A percentile compares a stretch with the other conserved stretches of the same genome.
Conservation (phyloP, 35 echinoderm and acorn worm species). For the Ptychodera flava region DNA sequence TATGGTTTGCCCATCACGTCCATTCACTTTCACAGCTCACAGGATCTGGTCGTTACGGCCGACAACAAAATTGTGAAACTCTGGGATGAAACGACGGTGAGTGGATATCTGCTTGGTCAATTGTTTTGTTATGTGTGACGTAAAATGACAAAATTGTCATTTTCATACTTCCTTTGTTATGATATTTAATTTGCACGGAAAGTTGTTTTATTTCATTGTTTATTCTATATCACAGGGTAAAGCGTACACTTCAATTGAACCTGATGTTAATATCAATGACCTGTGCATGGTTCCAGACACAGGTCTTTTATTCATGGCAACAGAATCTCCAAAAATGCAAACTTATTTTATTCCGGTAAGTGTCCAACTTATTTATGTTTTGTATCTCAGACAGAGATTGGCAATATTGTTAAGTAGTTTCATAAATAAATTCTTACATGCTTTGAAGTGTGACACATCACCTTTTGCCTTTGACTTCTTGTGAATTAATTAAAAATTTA, state of each 20-base stretch:
- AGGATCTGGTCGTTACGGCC: constrained; percentile 72
- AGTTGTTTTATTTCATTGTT: not conserved
- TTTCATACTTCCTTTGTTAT: not conserved
- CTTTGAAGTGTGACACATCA: too few species aligned
- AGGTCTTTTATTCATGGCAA: constrained; percentile 76
- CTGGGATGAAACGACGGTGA: constrained; percentile 73
- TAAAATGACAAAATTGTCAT: not conserved
- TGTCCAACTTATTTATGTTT: not conserved
- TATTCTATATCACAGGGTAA: constrained; percentile 43
- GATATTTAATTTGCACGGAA: not conserved
- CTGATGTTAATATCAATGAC: constrained; percentile 79
- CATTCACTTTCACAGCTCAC: constrained; percentile 51
- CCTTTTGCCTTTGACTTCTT: too few species aligned
- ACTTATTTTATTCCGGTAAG: constrained; percentile 89
- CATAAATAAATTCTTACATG: too few species aligned
- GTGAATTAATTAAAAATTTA: too few species aligned
- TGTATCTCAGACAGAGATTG: too few species aligned
- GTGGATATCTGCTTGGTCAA: not conserved
- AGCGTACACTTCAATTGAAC: constrained; percentile 70
- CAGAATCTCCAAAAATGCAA: constrained; percentile 77
- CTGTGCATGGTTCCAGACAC: constrained; percentile 77
- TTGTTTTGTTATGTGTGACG: not conserved
- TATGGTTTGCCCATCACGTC: constrained; percentile 75
- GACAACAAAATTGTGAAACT: constrained; percentile 77
- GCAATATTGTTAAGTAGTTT: too few species aligned